phyloP scores from a whole-genome alignment of 2,888 invertebrate genomes.

The Lacanobia oleracea region DNA sequence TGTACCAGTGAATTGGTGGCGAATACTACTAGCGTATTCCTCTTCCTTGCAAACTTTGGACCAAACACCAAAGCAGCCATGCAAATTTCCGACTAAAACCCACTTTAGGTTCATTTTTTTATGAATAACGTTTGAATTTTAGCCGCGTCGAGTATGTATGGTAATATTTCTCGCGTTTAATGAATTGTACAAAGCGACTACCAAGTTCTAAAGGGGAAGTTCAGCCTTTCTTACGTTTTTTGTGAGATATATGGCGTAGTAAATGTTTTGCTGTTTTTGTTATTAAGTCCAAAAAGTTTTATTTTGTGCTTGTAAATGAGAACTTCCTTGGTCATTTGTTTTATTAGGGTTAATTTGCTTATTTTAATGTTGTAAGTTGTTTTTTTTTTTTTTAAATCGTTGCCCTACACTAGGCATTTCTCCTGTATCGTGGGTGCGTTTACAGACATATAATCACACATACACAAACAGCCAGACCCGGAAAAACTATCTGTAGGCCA shows the following conservation, averaged over 20 bases:
- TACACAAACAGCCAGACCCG: too few species aligned
- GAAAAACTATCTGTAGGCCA: too few species aligned
- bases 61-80: slow-evolving; percentile 57
- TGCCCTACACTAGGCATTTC: too few species aligned
- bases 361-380: background rate
- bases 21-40: too few species aligned
- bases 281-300: slow-evolving; percentile 16
- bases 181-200: slow-evolving; percentile 66
- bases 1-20: too few species aligned
- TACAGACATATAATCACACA: too few species aligned
- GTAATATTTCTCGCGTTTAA: slow-evolving; percentile 65
- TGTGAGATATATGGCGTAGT: slow-evolving; percentile 6
- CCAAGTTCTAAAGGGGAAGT: slow-evolving; percentile 32
- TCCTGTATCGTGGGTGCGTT: too few species aligned
- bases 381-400: too few species aligned
- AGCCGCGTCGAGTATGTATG: slow-evolving; percentile 65
- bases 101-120: slow-evolving; percentile 67
- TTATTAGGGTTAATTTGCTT: background rate
- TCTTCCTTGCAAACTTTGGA: slow-evolving; percentile 1
- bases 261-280: slow-evolving; percentile 14
- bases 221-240: slow-evolving; percentile 24
- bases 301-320: background rate
- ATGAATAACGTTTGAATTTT: slow-evolving; percentile 73
- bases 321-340: background rate
- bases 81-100: slow-evolving; percentile 66